Percentiles rank a stretch among this genome's conserved stretches.
Conservation (phyloP, 2,797 vertebrate genomes). For the Trachurus trachurus region DNA sequence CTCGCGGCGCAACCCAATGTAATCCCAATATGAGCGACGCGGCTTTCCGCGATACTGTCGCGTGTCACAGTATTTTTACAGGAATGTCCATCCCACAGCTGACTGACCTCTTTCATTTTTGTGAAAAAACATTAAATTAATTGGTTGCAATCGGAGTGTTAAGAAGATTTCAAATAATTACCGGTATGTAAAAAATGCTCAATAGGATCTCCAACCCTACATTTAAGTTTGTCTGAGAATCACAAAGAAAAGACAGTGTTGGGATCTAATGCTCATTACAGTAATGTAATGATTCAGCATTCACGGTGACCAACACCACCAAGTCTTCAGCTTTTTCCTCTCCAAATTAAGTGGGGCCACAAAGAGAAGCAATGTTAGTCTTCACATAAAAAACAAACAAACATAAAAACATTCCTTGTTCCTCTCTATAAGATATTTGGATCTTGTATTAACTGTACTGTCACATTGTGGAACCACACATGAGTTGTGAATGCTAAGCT, state of each 20-base stretch:
- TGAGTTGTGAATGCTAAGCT: slow-evolving; percentile 47
- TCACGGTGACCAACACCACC: not conserved
- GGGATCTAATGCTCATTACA: not conserved
- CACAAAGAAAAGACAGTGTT: not conserved
- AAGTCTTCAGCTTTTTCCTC: slow-evolving; percentile 1
- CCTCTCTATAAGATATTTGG: slow-evolving; percentile 24
- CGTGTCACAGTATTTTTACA: no score
- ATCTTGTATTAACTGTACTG: slow-evolving; percentile 20
- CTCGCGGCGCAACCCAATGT: no score
- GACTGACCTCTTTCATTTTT: no score
- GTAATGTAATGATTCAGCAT: not conserved
- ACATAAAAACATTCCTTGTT: not conserved
- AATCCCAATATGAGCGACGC: no score
- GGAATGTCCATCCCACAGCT: no score
- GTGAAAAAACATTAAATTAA: no score
- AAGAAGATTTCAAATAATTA: no score
- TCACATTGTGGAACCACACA: slow-evolving; percentile 10
- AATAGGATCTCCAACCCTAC: no score
- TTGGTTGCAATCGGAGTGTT: no score
- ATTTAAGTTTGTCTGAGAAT: not conserved
- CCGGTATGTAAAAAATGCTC: no score
- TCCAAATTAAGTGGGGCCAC: not conserved
- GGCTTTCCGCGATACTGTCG: no score
- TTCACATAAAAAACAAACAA: not conserved
- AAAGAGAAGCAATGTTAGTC: not conserved